Evolutionary conservation across 2,797 vertebrate species (phyloP).

Genomic region (Notolabrus celidotus): DNA sequence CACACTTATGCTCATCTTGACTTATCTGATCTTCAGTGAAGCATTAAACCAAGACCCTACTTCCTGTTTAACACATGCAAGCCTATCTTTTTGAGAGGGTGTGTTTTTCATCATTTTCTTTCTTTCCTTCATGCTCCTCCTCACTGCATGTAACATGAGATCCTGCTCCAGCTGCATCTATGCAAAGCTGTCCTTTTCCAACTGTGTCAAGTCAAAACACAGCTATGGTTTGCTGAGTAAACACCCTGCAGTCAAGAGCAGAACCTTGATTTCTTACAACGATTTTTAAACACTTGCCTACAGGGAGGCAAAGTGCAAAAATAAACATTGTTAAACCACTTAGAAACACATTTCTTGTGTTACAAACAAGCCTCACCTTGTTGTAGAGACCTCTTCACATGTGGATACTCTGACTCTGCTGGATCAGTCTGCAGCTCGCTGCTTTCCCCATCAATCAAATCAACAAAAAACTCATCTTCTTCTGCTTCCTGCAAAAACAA

Average conservation of each 20-base stretch:
- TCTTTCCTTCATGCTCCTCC: slow-evolving; percentile 31
- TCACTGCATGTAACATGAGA: slow-evolving; percentile 56
- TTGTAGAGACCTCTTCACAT: slow-evolving; percentile 79
- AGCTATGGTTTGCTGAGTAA: slow-evolving; percentile 21
- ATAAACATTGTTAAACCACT: neutral
- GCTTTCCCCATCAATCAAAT: slow-evolving; percentile 44
- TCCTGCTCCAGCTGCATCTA: slow-evolving; percentile 30
- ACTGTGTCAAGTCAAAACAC: slow-evolving; percentile 60
- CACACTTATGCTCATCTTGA: no score
- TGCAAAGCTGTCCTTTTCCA: slow-evolving; percentile 26
- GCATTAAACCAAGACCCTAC: neutral
- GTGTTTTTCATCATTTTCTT: slow-evolving; percentile 15
- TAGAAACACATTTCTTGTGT: neutral
- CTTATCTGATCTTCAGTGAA: neutral
- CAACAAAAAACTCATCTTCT: slow-evolving; percentile 6
- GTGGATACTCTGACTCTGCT: slow-evolving; percentile 58
- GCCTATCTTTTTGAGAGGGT: neutral
- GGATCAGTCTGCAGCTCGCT: slow-evolving; percentile 17
- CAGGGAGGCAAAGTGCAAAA: neutral
- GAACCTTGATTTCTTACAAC: neutral
- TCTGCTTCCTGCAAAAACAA: slow-evolving; percentile 55
- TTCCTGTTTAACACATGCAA: slow-evolving; percentile 35
- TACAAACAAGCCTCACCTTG: slow-evolving; percentile 71
- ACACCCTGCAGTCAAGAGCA: neutral
- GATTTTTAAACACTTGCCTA: neutral